phyloP scores from a whole-genome alignment of 2,113 vertebrate species.

The Nerophis lumbriciformis region DNA sequence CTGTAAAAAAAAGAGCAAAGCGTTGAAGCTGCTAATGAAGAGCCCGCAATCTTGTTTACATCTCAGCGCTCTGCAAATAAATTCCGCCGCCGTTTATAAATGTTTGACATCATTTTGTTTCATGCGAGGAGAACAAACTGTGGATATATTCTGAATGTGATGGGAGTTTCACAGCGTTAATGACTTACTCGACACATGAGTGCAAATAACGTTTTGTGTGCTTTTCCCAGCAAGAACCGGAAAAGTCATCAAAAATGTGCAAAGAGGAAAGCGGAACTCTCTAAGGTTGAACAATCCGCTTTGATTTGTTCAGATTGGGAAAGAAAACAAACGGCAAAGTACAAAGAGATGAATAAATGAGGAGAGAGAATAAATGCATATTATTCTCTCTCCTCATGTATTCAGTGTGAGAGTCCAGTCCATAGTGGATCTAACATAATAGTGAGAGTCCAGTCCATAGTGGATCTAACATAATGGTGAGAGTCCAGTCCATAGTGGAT shows the following conservation, averaged over 20 bases:
- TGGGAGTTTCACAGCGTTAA: background rate
- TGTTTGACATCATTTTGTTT: slow-evolving; percentile 28
- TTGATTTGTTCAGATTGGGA: background rate
- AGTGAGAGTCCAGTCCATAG: too few species aligned
- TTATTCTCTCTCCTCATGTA: too few species aligned
- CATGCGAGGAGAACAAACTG: slow-evolving; percentile 1
- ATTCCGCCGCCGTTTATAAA: slow-evolving; percentile 15
- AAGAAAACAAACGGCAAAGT: background rate
- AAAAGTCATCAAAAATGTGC: background rate
- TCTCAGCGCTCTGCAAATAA: slow-evolving; percentile 9
- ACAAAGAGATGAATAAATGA: too few species aligned
- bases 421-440: too few species aligned
- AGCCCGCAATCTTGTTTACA: slow-evolving; percentile 37
- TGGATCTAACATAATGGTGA: too few species aligned
- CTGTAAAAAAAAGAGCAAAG: slow-evolving; percentile 27
- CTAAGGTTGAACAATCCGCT: background rate
- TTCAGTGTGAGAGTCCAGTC: too few species aligned
- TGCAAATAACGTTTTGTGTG: background rate
- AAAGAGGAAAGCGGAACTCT: background rate
- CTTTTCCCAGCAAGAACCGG: background rate
- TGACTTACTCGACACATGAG: background rate
- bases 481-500: too few species aligned
- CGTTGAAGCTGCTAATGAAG: slow-evolving; percentile 36
- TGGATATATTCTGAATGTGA: background rate
- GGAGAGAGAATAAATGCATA: too few species aligned